A percentile compares a stretch with the other conserved stretches of the same genome.
Evolutionary conservation across 2,113 vertebrate genomes (phyloP).

Genomic region (Euleptes europaea): DNA sequence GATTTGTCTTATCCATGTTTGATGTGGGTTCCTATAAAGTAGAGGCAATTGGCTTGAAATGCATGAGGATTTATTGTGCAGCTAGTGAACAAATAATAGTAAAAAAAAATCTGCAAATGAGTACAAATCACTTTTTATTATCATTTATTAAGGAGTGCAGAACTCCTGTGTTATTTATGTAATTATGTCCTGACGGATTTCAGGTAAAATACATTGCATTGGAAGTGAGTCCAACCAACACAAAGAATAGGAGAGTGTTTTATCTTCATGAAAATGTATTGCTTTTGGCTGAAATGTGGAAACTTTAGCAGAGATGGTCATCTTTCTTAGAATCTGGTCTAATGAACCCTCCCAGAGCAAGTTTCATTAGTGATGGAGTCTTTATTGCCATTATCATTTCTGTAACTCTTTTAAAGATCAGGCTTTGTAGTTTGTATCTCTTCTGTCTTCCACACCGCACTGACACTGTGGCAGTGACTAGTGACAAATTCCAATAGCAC

Average conservation of each 20-base stretch:
- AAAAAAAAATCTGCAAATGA: neutral
- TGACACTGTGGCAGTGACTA: neutral
- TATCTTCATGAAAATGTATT: neutral
- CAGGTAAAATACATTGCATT: neutral
- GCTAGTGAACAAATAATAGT: neutral
- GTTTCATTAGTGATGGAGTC: neutral
- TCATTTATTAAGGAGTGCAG: neutral
- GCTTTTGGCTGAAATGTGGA: neutral
- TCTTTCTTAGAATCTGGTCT: accelerated
- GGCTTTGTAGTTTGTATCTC: neutral
- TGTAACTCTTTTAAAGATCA: neutral
- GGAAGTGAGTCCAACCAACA: neutral
- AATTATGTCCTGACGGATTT: neutral
- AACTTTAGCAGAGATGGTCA: neutral
- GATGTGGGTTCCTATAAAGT: neutral
- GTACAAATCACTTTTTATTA: neutral
- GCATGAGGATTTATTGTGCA: neutral
- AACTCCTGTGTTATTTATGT: neutral
- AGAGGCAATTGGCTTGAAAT: neutral
- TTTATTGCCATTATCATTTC: neutral
- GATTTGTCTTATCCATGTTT: neutral
- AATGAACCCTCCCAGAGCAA: accelerated
- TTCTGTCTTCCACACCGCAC: neutral
- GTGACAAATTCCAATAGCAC: neutral
- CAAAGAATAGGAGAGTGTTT: neutral